Evolutionary conservation across 2,113 vertebrate species (phyloP).

Genomic region (Catharus fuscescens): DNA sequence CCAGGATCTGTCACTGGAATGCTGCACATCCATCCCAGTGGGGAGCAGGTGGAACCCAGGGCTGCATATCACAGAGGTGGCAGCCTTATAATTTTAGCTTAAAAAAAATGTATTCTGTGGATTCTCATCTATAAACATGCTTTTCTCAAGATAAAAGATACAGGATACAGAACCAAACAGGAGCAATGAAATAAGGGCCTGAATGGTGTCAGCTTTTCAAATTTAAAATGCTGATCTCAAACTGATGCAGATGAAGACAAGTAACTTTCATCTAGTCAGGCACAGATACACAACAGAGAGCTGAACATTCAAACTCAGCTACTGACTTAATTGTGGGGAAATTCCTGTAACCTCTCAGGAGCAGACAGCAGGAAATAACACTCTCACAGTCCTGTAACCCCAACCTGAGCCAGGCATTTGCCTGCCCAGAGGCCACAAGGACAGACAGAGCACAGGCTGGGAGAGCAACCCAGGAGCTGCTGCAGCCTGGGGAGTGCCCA

Average conservation of each 20-base stretch:
- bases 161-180: neutral
- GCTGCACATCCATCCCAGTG: neutral
- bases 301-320: neutral
- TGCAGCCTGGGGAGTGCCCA: neutral
- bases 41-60: neutral
- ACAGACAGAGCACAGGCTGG: neutral
- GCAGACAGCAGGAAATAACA: neutral
- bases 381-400: neutral
- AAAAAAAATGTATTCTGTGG: neutral
- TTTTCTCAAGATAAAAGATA: neutral
- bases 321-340: neutral
- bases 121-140: neutral
- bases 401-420: neutral
- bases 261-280: neutral
- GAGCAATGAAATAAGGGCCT: neutral
- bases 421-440: neutral
- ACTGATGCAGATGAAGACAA: constrained; percentile 14
- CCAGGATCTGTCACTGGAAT: neutral
- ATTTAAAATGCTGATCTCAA: constrained; percentile 1
- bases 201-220: neutral
- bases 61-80: neutral
- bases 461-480: neutral
- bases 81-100: neutral
- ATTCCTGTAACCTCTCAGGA: neutral
- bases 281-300: constrained; percentile 2